Evolutionary conservation across 2,888 invertebrate genomes (phyloP).

Genomic region (Microctonus brassicae): DNA sequence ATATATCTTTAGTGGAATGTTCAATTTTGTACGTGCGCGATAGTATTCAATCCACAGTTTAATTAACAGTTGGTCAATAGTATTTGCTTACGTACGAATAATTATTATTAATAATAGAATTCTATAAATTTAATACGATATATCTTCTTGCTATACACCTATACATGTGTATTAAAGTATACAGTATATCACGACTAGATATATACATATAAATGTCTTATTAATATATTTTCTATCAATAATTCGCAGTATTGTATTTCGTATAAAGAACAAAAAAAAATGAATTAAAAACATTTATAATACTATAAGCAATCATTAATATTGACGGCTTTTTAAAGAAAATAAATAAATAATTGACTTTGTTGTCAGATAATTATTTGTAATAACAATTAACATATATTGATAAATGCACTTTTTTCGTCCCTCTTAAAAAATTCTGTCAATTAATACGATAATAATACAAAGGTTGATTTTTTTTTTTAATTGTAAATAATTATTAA

Average conservation of each 20-base stretch:
- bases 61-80: slow-evolving; percentile 25
- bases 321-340: not conserved
- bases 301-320: slow-evolving; percentile 3
- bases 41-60: slow-evolving; percentile 32
- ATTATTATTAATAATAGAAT: slow-evolving; percentile 38
- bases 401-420: slow-evolving; percentile 25
- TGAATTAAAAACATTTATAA: not conserved
- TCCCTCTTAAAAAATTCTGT: not conserved
- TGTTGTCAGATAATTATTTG: not conserved
- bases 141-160: slow-evolving; percentile 31
- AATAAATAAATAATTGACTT: slow-evolving; percentile 27
- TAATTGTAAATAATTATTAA: no score
- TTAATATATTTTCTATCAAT: slow-evolving; percentile 2
- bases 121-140: slow-evolving; percentile 22
- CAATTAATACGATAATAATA: not conserved
- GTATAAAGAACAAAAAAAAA: not conserved
- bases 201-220: slow-evolving; percentile 32
- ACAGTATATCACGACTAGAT: slow-evolving; percentile 34
- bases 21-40: slow-evolving; percentile 47
- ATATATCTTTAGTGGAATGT: slow-evolving; percentile 34
- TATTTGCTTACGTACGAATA: slow-evolving; percentile 49
- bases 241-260: slow-evolving; percentile 12
- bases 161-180: slow-evolving; percentile 9
- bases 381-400: slow-evolving; percentile 10
- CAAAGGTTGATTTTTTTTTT: not conserved